These are phyloP conservation scores for Triplophysa rosa DNA, from an alignment of 2,113 vertebrate genomes.

Conservation along the genomic window DNA sequence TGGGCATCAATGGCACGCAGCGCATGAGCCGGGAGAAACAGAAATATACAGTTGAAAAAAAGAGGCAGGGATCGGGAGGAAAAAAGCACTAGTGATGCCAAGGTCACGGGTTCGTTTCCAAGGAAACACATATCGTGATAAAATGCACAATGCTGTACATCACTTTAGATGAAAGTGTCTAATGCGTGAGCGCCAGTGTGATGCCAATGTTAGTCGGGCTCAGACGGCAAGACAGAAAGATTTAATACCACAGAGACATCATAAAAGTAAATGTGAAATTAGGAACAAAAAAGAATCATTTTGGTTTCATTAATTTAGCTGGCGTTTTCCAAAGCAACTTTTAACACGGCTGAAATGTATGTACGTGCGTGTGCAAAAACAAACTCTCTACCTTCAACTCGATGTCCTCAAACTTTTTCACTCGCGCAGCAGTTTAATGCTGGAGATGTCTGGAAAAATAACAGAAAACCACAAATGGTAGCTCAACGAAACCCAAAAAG, in stretches of 20 bases:
- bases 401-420: not conserved
- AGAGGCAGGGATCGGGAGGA: not conserved
- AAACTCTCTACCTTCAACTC: not conserved
- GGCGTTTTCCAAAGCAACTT: not conserved
- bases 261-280: too few relatives aligned
- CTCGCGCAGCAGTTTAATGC: slow-evolving; percentile 1
- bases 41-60: not conserved
- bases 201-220: not conserved
- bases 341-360: too few relatives aligned
- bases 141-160: not conserved
- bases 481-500: slow-evolving; percentile 23
- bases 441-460: slow-evolving; percentile 12
- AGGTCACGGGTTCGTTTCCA: slow-evolving; percentile 2
- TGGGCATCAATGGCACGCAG: not conserved
- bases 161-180: not conserved
- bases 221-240: not conserved
- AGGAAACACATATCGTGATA: not conserved
- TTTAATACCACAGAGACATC: too few relatives aligned
- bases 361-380: not conserved
- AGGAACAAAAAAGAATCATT: too few relatives aligned
- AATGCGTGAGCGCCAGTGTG: not conserved
- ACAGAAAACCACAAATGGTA: not conserved
- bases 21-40: slow-evolving; percentile 2
- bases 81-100: not conserved
- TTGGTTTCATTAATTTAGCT: too few relatives aligned